phyloP scores from a whole-genome alignment of 2,797 vertebrate genomes.

The Coilia nasus region DNA sequence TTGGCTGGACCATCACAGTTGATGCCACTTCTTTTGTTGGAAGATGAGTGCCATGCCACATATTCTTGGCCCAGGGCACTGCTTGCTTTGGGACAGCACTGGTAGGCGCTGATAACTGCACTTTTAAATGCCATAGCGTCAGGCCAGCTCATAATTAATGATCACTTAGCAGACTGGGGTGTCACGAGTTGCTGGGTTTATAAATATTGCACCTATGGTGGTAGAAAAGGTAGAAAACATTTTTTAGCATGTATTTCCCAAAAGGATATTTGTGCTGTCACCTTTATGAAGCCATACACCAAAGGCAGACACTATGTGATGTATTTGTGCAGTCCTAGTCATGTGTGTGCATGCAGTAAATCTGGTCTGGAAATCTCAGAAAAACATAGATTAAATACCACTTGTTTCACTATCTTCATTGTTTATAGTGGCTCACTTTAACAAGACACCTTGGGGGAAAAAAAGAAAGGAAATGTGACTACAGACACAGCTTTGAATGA shows the following conservation, averaged over 20 bases:
- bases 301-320: background rate
- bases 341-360: background rate
- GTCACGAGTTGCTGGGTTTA: background rate
- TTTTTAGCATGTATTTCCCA: background rate
- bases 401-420: background rate
- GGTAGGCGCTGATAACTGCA: background rate
- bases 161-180: background rate
- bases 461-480: background rate
- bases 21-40: slow-evolving; percentile 1
- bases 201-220: background rate
- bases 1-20: background rate
- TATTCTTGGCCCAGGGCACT: background rate
- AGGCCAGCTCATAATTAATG: background rate
- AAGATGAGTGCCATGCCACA: slow-evolving; percentile 14
- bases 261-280: background rate
- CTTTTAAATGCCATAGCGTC: slow-evolving; percentile 16
- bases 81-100: background rate
- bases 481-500: background rate
- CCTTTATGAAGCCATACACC: background rate
- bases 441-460: background rate
- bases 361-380: background rate
- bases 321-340: background rate
- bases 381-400: background rate
- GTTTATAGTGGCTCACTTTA: background rate
- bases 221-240: background rate